Base-by-base conservation (phyloP, 2,113 vertebrate genomes). In the Phyllostomus hastatus region DNA sequence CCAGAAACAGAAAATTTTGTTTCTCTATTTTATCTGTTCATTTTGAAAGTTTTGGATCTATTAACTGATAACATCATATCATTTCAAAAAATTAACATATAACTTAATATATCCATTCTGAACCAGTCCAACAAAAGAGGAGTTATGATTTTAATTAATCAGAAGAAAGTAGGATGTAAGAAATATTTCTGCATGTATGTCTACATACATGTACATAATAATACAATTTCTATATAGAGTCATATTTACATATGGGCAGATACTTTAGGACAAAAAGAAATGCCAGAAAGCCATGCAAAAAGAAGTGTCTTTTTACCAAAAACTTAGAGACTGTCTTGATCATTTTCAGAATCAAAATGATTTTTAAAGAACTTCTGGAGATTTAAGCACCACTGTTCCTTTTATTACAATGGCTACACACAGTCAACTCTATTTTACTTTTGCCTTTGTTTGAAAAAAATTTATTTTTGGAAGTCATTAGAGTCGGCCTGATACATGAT, bases 391-490 rank as follows among this genome's bases (percentile, higher is more conserved):
- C 33, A 83, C 3, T 35, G 2, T 70, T 87, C 5, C 12, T 89
- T 86, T 70, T 66, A 54, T 86, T 93, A 87, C 22, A 76, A 41
- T 67, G 41, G 20, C 73, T 84, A 94, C 31, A 67, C 4, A 64
- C 2, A 46, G 52, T 57, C 72, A 69, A 59, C 31, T 79, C 4
- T 61, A 70, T 54, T 96, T 96, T 96, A 66, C 46, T 88, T 94
- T 90, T 83, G 16, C 43, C 38, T 14, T 90, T 80, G 17, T 94
- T 83, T 91, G 82, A 96, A 95, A 35, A 50, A 87, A 90, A 75
- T 43, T 82, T 88, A 70, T 91, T 76, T 89, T 61, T 10, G 50
- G 52, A 97, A 94, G 14, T 92, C 54, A 95, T 78, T 86, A 83
- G 20, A 95, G 41, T 15, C 76, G 81, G 28, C 12, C 59, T 54